Base-by-base conservation (phyloP, 2,797 vertebrate species). In the Chaunax sp. region DNA sequence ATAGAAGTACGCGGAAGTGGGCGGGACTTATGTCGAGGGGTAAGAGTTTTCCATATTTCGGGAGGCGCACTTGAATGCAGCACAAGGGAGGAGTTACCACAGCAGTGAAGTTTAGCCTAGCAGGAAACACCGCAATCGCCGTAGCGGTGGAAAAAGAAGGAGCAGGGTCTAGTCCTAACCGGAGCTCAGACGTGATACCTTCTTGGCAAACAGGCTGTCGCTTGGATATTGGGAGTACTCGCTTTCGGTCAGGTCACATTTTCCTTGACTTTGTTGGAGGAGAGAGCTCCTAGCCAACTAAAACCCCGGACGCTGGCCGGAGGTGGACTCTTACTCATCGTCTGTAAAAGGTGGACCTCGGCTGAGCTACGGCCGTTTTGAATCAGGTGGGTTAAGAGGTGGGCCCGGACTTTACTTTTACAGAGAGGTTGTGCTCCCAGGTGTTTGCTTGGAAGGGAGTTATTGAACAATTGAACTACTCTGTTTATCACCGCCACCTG, bases 371-470 rank as follows among this genome's bases (percentile, higher is more conserved):
- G 87, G 77, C 73, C 77, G 88, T 70, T 81, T 63, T 30, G 72
- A 87, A 80, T 84, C 92, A 94, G 93, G 94, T 94, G 92, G 89
- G 93, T 90, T 22, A 46, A 70, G 65, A 78, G 76, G 72, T 68
- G 71, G 86, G 87, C 84, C 89, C 87, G 51, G 44, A 43, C 22
- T 44, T 38, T 22, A 33, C 63, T 28, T 28, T 22, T 14, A 37
- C 49, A 59, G 8, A 33, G 60, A 49, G 53, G 55, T 66, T 37
- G 8, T 41, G 35, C 50, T 81, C 62, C 68, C 78, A 87, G 87
- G 87, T 90, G 89, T 78, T 69, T 44, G 22, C 35, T 7, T 15
- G 28, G 4, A 30, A 41, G 30, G 22, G 35, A 47, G 40, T 18
- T 20, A 20, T 35, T 16, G 13, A 72, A 53, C 18, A 28, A 3